Evolutionary conservation across 2,113 vertebrate species (phyloP), one percentile per base, ranked within the genome.

Genomic region (Gadus chalcogrammus): DNA sequence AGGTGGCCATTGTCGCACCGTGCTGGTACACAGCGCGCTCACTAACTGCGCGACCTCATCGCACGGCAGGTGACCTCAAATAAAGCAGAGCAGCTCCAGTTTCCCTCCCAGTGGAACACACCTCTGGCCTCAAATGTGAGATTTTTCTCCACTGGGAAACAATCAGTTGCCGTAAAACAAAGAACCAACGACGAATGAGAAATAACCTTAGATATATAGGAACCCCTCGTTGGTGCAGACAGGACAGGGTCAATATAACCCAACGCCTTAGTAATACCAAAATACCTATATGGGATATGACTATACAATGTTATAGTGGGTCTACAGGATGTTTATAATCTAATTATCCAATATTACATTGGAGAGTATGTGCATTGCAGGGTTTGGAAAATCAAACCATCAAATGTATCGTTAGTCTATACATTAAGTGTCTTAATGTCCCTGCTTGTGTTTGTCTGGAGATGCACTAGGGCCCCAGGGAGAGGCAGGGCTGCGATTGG

Each of bases 1-100:
- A 87, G 84, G 83, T 85, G 85, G 72, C 78, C 67, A 65, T 68
- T 76, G 62, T 81, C 68, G 72, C 72, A 71, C 62, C 31, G 13
- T 11, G 38, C 28, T 65, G 61, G 55, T 4, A 68, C 70, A 61
- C 3, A 63, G 70, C 24, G 53, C 24, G 31, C 20, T 53, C 76
- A 62, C 78, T 85, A 79, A 84, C 84, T 74, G 58, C 9, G 52
- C 38, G 75, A 82, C 84, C 79, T 61, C 22, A 1, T 55, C 31
- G 76, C 72, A 61, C 52, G 56, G 52, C 83, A 82, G 74, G 80
- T 85, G 79, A 84, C 75, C 80, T 76, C 61, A 65, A 70, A 67
- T 61, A 20, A 56, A 38, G 13, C 35, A 16, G 42, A 55, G 61
- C 18, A 2, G 35, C 56, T 75, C 53, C 2, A 16, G 20, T 61